phyloP scores from a whole-genome alignment of 2,113 vertebrate genomes.

The Pteropus alecto region DNA sequence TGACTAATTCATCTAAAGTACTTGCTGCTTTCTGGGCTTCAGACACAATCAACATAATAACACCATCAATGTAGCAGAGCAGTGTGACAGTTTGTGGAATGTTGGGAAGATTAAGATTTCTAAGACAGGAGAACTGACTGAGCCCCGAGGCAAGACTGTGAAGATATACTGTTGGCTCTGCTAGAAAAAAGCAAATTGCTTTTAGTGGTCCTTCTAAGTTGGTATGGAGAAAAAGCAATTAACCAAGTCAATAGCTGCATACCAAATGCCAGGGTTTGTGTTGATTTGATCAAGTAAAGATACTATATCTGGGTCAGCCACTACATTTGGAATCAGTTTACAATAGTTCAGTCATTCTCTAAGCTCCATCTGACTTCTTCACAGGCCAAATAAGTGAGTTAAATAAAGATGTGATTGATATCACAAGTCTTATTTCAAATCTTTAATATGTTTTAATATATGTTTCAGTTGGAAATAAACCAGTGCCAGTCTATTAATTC shows the following conservation, averaged over 20 bases:
- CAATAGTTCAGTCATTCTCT: background rate
- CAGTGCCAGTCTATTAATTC: background rate
- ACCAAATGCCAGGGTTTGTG: background rate
- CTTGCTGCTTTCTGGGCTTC: background rate
- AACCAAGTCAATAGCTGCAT: background rate
- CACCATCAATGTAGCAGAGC: background rate
- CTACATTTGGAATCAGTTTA: background rate
- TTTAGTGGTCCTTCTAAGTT: background rate
- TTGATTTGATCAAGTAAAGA: background rate
- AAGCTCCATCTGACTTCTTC: background rate
- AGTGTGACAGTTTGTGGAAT: background rate
- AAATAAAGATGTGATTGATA: background rate
- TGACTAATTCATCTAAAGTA: background rate
- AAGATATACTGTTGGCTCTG: background rate
- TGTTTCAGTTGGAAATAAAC: constrained; percentile 34
- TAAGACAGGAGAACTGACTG: background rate
- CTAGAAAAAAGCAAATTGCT: background rate
- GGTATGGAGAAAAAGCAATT: background rate
- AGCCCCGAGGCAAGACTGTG: background rate
- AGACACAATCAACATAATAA: background rate
- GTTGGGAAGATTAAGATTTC: background rate
- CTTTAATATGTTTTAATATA: background rate
- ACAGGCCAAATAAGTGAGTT: background rate
- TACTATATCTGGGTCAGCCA: background rate
- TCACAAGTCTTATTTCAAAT: background rate